Conservation (phyloP, 1,140 invertebrate species). For the Zaprionus nigranus region DNA sequence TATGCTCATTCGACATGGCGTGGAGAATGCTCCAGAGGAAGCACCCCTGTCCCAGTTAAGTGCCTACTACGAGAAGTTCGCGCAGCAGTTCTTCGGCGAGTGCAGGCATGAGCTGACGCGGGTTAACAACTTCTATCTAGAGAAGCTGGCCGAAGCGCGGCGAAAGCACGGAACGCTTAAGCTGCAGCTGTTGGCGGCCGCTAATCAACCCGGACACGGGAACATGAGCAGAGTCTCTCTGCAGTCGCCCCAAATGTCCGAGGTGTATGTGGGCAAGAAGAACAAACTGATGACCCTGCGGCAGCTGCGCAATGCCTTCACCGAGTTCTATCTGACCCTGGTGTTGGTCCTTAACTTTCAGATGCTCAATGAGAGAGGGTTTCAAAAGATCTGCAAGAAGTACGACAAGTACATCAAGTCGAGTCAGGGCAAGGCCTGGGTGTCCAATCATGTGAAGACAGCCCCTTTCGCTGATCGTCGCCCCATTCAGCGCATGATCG, state of each 20-base stretch:
- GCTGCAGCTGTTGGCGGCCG: constrained; percentile 88
- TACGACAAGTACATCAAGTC: constrained; percentile 92
- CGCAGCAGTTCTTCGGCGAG: constrained; percentile 96
- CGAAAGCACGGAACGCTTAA: constrained; percentile 95
- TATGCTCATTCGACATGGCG: constrained; percentile 52
- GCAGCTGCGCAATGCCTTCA: constrained; percentile 98
- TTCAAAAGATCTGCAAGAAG: constrained; percentile 99
- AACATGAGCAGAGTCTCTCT: constrained; percentile 32
- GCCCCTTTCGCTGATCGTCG: constrained; percentile 50
- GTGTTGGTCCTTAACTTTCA: constrained; percentile 96
- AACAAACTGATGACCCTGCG: constrained; percentile 86
- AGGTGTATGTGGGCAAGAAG: constrained; percentile 30
- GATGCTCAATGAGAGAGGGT: constrained; percentile 99
- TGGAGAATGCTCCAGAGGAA: constrained; percentile 48
- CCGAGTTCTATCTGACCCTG: constrained; percentile 98
- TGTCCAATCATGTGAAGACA: constrained; percentile 23
- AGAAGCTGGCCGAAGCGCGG: constrained; percentile 98
- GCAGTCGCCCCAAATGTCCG: neutral
- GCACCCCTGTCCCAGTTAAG: neutral
- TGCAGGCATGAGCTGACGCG: constrained; percentile 97
- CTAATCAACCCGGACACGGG: constrained; percentile 26
- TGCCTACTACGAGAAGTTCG: constrained; percentile 93
- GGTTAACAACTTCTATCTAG: constrained; percentile 98
- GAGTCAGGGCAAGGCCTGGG: constrained; percentile 32
- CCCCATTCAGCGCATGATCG: constrained; percentile 85